Conservation (phyloP, 2,113 vertebrate genomes). For the Raja brachyura region DNA sequence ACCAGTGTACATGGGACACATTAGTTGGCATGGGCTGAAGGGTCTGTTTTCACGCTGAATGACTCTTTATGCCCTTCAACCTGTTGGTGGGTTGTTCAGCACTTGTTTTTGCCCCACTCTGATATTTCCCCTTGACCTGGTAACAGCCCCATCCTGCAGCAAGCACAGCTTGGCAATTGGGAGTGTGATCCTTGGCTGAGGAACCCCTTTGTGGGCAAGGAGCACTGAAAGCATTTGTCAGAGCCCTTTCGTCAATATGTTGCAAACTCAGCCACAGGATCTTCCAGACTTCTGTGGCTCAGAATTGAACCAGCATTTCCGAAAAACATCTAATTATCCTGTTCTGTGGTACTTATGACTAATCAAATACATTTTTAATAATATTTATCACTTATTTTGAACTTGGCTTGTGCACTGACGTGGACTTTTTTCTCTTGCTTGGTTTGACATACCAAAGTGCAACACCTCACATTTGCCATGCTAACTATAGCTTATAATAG, state of each 20-base stretch:
- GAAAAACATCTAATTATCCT: background rate
- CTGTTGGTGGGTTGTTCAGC: background rate
- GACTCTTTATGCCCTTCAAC: too few species aligned
- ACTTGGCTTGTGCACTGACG: background rate
- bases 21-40: too few species aligned
- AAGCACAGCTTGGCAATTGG: background rate
- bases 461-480: too few species aligned
- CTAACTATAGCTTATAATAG: background rate
- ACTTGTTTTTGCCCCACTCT: background rate
- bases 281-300: background rate
- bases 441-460: too few species aligned
- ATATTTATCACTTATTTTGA: background rate
- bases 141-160: background rate
- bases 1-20: too few species aligned
- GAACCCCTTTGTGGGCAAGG: background rate
- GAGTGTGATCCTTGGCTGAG: background rate
- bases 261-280: background rate
- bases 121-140: background rate
- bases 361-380: background rate
- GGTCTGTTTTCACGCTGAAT: too few species aligned
- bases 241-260: background rate
- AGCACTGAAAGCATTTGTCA: background rate
- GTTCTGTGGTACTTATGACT: background rate
- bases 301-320: background rate
- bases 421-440: background rate